Conservation (phyloP, 1,140 invertebrate genomes). For the Heliconius hewitsoni region DNA sequence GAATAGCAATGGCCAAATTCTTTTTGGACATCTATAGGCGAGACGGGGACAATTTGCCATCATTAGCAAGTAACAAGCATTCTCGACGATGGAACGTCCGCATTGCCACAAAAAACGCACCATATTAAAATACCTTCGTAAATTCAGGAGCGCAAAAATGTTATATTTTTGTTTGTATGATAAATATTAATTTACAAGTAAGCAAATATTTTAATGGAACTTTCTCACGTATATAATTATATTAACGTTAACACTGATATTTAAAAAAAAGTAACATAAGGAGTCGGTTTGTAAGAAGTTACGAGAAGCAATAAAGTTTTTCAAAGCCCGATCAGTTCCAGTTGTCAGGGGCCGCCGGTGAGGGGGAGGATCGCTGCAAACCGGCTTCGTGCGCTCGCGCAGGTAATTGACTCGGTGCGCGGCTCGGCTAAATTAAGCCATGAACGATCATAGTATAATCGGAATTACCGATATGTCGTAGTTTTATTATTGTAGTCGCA, state of each 20-base stretch:
- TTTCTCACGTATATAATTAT: too few species aligned
- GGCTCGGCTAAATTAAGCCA: conserved; percentile 73
- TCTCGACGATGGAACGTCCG: conserved; percentile 45
- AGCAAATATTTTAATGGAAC: background rate
- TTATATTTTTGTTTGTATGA: background rate
- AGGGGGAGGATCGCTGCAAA: conserved; percentile 54
- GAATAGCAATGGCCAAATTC: conserved; percentile 56
- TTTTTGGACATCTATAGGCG: conserved; percentile 61
- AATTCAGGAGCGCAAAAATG: background rate
- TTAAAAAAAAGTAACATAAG: conserved; percentile 43
- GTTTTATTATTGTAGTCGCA: conserved; percentile 50
- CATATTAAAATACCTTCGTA: conserved; percentile 58
- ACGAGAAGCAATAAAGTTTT: conserved; percentile 41
- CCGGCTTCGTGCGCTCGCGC: conserved; percentile 71
- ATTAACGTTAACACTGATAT: background rate
- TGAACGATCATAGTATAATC: conserved; percentile 69
- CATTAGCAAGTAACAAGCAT: conserved; percentile 68
- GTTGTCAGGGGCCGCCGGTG: conserved; percentile 37
- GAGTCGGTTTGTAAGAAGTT: conserved; percentile 32
- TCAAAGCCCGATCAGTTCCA: conserved; percentile 53
- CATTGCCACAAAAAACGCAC: conserved; percentile 53
- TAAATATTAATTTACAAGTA: background rate
- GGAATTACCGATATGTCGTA: conserved; percentile 55
- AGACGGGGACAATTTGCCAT: conserved; percentile 61
- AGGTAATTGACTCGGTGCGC: conserved; percentile 73